Percentiles rank a stretch among this genome's conserved stretches.
phyloP scores from a whole-genome alignment of 1,140 invertebrate species.

The Drosophila persimilis region DNA sequence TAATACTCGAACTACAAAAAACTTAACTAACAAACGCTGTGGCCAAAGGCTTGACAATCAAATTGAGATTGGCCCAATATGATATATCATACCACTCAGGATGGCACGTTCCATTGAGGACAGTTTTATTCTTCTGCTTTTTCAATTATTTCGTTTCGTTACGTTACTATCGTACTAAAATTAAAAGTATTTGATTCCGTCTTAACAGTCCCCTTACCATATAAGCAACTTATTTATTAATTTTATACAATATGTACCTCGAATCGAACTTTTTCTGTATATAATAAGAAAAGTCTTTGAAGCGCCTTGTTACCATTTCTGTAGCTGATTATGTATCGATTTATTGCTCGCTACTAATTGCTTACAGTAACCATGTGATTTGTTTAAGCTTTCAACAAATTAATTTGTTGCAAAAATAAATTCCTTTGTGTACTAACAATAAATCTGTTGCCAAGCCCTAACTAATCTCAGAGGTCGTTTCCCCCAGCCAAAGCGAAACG shows the following conservation, averaged over 20 bases:
- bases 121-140: slow-evolving; percentile 15
- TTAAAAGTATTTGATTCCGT: slow-evolving; percentile 53
- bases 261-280: slow-evolving; percentile 30
- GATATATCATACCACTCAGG: slow-evolving; percentile 5
- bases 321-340: slow-evolving; percentile 31
- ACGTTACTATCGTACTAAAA: slow-evolving; percentile 32
- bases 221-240: slow-evolving; percentile 7
- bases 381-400: slow-evolving; percentile 54
- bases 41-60: slow-evolving; percentile 50
- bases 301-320: slow-evolving; percentile 26
- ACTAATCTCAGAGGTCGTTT: slow-evolving; percentile 24
- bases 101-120: slow-evolving; percentile 6
- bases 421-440: slow-evolving; percentile 46
- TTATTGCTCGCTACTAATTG: slow-evolving; percentile 60
- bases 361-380: slow-evolving; percentile 61
- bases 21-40: slow-evolving; percentile 40
- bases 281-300: slow-evolving; percentile 16
- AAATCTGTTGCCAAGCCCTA: not conserved
- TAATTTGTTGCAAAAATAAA: slow-evolving; percentile 60
- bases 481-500: slow-evolving; percentile 8
- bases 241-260: slow-evolving; percentile 34
- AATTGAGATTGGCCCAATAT: slow-evolving; percentile 31
- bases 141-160: slow-evolving; percentile 1
- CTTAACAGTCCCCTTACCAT: slow-evolving; percentile 16
- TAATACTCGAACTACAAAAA: slow-evolving; percentile 50